Conservation (phyloP, 2,797 vertebrate species). For the Sebastes iracundus region DNA sequence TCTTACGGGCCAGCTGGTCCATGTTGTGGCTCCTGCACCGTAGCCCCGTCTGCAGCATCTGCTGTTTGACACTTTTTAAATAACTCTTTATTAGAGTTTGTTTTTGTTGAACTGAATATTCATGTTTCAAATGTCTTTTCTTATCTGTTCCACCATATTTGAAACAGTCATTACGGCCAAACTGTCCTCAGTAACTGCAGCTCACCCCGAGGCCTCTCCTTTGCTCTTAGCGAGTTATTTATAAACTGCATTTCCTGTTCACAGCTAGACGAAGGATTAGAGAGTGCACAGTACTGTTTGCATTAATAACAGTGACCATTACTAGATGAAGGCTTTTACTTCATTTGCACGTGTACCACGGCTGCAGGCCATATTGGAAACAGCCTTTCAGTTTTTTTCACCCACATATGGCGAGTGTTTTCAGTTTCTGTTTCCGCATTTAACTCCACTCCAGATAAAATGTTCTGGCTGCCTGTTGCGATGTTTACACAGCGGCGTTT, state of each 20-base stretch:
- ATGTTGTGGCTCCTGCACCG: neutral
- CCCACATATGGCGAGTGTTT: slow-evolving; percentile 27
- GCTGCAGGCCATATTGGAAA: slow-evolving; percentile 20
- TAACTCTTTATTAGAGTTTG: neutral
- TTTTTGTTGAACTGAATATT: neutral
- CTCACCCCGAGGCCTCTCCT: slow-evolving; percentile 27
- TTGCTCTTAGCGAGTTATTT: slow-evolving; percentile 75
- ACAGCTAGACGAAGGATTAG: slow-evolving; percentile 54
- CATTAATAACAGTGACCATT: slow-evolving; percentile 10
- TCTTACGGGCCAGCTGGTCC: neutral
- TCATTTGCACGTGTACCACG: slow-evolving; percentile 1
- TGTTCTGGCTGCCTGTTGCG: slow-evolving; percentile 12
- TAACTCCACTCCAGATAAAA: slow-evolving; percentile 14
- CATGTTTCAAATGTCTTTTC: slow-evolving; percentile 1
- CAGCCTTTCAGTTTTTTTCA: slow-evolving; percentile 24
- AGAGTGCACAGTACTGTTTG: slow-evolving; percentile 2
- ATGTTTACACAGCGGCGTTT: slow-evolving; percentile 34
- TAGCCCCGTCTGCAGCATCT: neutral
- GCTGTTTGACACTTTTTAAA: neutral
- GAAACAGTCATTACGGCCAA: neutral
- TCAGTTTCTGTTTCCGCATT: slow-evolving; percentile 33
- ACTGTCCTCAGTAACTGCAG: slow-evolving; percentile 20
- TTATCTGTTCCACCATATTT: neutral
- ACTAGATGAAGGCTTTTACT: slow-evolving; percentile 8
- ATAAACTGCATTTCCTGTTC: slow-evolving; percentile 81